Base-by-base conservation (phyloP, 2,113 vertebrate genomes). In the Phycodurus eques region DNA sequence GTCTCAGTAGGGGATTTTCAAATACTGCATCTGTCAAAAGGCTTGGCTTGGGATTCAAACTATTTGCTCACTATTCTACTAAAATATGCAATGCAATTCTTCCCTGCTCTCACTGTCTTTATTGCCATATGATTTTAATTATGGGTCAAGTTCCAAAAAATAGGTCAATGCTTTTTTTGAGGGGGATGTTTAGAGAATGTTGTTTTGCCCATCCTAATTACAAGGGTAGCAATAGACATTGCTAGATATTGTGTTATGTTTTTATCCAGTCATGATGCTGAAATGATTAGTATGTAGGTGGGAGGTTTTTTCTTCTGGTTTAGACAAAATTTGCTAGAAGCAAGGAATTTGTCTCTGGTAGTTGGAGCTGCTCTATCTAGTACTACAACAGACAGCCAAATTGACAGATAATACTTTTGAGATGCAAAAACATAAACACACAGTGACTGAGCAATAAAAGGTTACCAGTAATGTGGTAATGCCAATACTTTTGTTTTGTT, bases 1-100 rank as follows among this genome's bases (percentile, higher is more conserved):
- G 68, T 60, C 81, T 79, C 86, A 87, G 88, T 86, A 67, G 82
- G 83, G 73, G 88, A 84, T 87, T 83, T 83, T 81, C 85, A 88
- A 88, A 87, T 83, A 74, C 63, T 68, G 77, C 78, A 83, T 71
- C 74, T 72, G 75, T 87, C 76, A 84, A 88, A 88, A 75, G 78
- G 84, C 84, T 85, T 87, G 84, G 81, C 84, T 86, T 84, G 73
- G 81, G 83, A 86, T 86, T 84, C 57, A 70, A 70, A 73, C 75
- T 73, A 81, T 81, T 78, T 79, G 76, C 54, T 81, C 74, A 77
- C 72, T 17, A 68, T 80, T 68, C 69, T 74, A 79, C 75, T 80
- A 75, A 63, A 73, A 81, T 80, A 89, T 83, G 81, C 75, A 72
- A 77, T 67, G 63, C 67, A 78, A 68, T 76, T 75, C 39, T 73